Base-by-base conservation (phyloP, 2,797 vertebrate species). In the Antrozous pallidus region DNA sequence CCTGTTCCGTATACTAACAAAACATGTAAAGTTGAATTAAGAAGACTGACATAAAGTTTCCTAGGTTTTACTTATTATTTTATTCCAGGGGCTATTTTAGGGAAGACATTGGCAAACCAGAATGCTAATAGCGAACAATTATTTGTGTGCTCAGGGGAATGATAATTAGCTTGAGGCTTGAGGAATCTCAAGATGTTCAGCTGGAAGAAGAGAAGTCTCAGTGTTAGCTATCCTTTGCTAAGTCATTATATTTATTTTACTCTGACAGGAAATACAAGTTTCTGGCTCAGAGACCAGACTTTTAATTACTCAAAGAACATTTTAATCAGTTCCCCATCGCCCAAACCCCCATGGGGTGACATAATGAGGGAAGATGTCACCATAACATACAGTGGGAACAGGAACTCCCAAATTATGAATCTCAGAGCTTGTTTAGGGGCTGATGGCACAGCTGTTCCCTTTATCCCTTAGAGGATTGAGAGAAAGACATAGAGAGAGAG, bases 231-330 rank as follows among this genome's bases (percentile, higher is more conserved):
- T 61, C 24, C 77, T 91, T 51, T 81, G 40, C 36, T 70, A 70
- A 88, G 47, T n/a, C 47, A 16, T 88, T 77, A 40, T 61, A 38
- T 82, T 77, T 81, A 58, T 83, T 82, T 88, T 70, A 81, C 51
- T 47, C 33, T 94, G 70, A 40, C 13, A 70, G 78, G 22, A 82
- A 61, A 75, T 33, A 77, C 49, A 28, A 51, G 51, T 88, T 91
- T 87, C 61, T 87, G 83, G 47, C 81, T 75, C 89, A 61, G 16
- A 51, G 77, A 61, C 31, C 31, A 82, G 63, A 70, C 61, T 75
- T 38, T 88, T 77, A 94, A 91, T 87, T 88, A 82, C 24, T 75
- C 70, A 94, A 5, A 4, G 33, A 47, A 87, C 33, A 70, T 75
- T 69, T 88, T 70, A 74, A 75, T 77, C 61, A 63, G 22, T 70